Conservation (phyloP, 2,888 invertebrate species). For the Epirrhoe tristata region DNA sequence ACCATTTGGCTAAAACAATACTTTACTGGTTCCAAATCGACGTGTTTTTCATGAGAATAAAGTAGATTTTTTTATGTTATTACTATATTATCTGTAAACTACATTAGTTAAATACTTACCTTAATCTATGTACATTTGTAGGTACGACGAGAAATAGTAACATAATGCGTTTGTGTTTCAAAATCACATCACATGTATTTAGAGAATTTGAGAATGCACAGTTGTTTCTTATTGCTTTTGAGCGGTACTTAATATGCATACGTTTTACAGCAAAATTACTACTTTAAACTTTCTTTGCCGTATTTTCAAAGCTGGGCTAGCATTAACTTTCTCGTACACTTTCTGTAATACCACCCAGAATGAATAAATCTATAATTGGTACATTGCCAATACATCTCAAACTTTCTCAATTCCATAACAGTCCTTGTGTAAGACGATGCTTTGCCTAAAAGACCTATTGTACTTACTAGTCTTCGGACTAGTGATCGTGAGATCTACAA, state of each 20-base stretch:
- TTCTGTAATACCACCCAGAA: constrained; percentile 18
- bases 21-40: constrained; percentile 3
- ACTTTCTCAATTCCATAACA: background rate
- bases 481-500: no score
- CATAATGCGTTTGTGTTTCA: background rate
- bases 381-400: constrained; percentile 16
- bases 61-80: background rate
- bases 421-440: background rate
- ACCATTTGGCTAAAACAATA: constrained; percentile 8
- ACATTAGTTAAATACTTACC: no score
- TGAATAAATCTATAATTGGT: constrained; percentile 19
- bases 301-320: constrained; percentile 14
- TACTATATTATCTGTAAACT: background rate
- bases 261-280: constrained; percentile 21
- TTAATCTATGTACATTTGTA: background rate
- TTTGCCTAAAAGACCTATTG: background rate
- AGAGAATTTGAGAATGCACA: constrained; percentile 29
- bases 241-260: constrained; percentile 26
- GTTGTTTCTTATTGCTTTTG: constrained; percentile 29
- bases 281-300: constrained; percentile 20
- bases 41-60: constrained; percentile 1
- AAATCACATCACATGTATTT: background rate
- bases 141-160: background rate
- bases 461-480: background rate
- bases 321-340: constrained; percentile 30